Base-by-base conservation (phyloP, 2,797 vertebrate genomes). In the Myotis pilosus region DNA sequence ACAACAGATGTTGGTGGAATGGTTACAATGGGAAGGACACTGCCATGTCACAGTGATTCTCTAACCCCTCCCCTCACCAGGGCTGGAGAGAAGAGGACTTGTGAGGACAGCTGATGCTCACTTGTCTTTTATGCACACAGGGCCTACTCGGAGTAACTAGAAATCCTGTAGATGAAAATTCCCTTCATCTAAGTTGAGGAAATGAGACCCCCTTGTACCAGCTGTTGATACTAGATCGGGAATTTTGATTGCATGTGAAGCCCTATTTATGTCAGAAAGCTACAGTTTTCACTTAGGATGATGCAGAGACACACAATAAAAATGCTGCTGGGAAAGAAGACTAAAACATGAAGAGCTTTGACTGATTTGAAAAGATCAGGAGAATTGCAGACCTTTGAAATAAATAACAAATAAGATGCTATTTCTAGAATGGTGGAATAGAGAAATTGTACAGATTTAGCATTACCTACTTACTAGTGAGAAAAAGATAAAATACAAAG, bases 1-100 rank as follows among this genome's bases (percentile, higher is more conserved):
- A 25, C 44, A 51, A 38, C 91, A 95, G 88, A 72, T 96, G 75
- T 68, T 87, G 57, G 5, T 62, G 53, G 89, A 92, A 84, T 79
- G 71, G 53, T 81, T 69, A 57, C 62, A 30, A 16, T 74, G 62
- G 57, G 75, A 84, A 80, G 41, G 62, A 60, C 66, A 38, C 53
- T 87, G 80, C 3, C 20, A 8, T 30, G 33, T 44, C 55, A 36
- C 28, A 68, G 28, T 47, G 92, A 25, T 2, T 72, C 57, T 92
- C 44, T 81, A 1, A 53, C 38, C 11, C 38, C 74, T 47, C 47
- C n/a, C 25, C 17, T 86, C 64, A 9, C 25, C 8, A 0, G 4
- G 25, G 69, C 79, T 68, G 64, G 23, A 72, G 60, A 38, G 25
- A 44, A 60, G 84, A 64, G 80, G n/a, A 30, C 55, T 1, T 49